Evolutionary conservation across 2,113 vertebrate genomes (phyloP).

Genomic region (Nothobranchius furzeri): DNA sequence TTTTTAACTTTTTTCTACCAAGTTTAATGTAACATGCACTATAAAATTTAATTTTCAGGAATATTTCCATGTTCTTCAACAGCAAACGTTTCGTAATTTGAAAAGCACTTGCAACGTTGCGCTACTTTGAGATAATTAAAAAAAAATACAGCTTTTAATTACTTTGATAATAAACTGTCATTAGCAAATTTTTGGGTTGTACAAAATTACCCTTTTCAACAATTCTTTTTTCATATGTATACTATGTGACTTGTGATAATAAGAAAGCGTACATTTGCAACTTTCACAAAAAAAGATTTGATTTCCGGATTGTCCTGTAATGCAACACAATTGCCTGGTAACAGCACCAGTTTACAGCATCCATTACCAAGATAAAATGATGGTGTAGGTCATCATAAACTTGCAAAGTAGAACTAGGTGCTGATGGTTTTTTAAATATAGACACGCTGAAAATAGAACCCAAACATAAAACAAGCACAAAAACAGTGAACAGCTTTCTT

Average conservation of each 20-base stretch:
- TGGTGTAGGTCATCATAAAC: not conserved
- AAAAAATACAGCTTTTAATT: too few species aligned
- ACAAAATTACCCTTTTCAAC: too few species aligned
- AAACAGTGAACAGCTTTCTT: too few species aligned
- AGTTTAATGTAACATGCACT: too few species aligned
- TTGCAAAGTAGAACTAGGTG: too few species aligned
- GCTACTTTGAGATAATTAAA: not conserved
- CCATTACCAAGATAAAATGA: constrained; percentile 5
- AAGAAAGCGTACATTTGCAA: not conserved
- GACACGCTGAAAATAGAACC: too few species aligned
- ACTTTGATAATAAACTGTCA: too few species aligned
- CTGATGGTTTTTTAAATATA: too few species aligned
- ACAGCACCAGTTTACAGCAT: constrained; percentile 37
- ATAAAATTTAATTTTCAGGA: not conserved
- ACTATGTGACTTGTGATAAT: too few species aligned
- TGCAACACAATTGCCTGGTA: constrained; percentile 24
- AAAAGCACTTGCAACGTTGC: not conserved
- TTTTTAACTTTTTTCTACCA: not conserved
- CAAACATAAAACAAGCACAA: too few species aligned
- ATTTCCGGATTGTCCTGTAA: not conserved
- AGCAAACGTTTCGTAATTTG: not conserved
- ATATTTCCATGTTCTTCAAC: not conserved
- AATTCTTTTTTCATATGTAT: too few species aligned
- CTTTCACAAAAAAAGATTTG: rapidly evolving
- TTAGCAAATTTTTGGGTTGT: too few species aligned